Conservation (phyloP, 2,797 vertebrate genomes). For the Dryobates pubescens region DNA sequence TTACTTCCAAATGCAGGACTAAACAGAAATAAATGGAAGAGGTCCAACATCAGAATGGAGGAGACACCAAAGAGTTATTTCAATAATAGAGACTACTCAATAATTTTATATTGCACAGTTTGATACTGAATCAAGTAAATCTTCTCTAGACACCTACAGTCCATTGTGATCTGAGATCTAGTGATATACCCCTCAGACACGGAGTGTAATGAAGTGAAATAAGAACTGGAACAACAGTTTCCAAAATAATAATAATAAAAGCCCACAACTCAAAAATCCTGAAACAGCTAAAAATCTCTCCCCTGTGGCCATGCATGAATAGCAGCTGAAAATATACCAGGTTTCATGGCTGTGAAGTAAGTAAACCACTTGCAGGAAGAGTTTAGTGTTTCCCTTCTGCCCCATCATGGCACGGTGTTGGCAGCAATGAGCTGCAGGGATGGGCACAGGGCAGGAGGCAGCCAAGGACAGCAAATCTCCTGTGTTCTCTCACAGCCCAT, state of each 20-base stretch:
- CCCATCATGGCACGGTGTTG: background rate
- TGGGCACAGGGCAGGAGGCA: background rate
- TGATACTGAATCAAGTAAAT: background rate
- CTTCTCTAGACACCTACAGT: background rate
- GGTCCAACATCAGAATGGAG: constrained; percentile 2
- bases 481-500: background rate
- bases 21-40: constrained; percentile 33
- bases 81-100: background rate
- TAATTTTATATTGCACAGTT: background rate
- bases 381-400: background rate
- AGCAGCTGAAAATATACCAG: background rate
- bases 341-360: background rate
- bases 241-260: background rate
- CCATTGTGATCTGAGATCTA: background rate
- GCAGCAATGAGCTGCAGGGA: background rate
- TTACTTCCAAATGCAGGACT: constrained; percentile 58
- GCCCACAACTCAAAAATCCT: background rate
- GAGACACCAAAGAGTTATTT: constrained; percentile 39
- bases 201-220: background rate
- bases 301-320: rapidly evolving
- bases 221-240: background rate
- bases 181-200: background rate
- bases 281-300: background rate
- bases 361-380: background rate
- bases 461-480: background rate